Evolutionary conservation across 2,888 invertebrate species (phyloP).

Genomic region (Philopedon plagiatum): DNA sequence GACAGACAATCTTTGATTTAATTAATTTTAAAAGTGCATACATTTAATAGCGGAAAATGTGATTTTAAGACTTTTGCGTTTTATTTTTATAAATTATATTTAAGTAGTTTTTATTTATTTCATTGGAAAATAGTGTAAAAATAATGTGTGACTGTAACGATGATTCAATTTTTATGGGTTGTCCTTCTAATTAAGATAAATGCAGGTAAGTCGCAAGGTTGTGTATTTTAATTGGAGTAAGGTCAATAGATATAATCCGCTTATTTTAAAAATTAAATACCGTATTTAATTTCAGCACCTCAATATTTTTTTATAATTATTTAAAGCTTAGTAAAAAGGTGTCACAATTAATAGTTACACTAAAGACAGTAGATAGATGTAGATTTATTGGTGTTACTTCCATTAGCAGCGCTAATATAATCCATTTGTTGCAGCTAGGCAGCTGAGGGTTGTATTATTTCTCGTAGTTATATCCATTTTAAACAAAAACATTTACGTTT

Average conservation of each 20-base stretch:
- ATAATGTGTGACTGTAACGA: constrained; percentile 56
- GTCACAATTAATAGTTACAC: too few relatives aligned
- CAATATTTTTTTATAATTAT: too few relatives aligned
- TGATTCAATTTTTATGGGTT: constrained; percentile 56
- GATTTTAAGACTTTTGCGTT: not conserved
- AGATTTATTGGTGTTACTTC: too few relatives aligned
- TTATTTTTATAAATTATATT: not conserved
- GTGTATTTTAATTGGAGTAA: constrained; percentile 6
- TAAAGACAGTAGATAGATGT: too few relatives aligned
- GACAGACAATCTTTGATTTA: not conserved
- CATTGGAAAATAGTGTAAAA: not conserved
- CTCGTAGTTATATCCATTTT: too few relatives aligned
- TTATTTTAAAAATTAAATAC: too few relatives aligned
- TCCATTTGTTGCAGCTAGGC: too few relatives aligned
- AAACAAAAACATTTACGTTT: too few relatives aligned
- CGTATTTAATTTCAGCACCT: too few relatives aligned
- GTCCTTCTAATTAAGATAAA: constrained; percentile 54
- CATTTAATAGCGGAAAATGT: not conserved
- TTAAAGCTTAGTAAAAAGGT: too few relatives aligned
- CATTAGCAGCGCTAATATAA: too few relatives aligned
- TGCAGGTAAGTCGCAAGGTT: constrained; percentile 52
- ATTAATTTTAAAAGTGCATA: not conserved
- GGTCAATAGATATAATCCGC: not conserved
- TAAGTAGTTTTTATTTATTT: not conserved
- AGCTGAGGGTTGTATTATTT: too few relatives aligned